Percentiles rank a stretch among this genome's conserved stretches.
These are phyloP conservation scores for Junco hyemalis DNA, from an alignment of 2,113 vertebrate genomes.

Conservation along the genomic window DNA sequence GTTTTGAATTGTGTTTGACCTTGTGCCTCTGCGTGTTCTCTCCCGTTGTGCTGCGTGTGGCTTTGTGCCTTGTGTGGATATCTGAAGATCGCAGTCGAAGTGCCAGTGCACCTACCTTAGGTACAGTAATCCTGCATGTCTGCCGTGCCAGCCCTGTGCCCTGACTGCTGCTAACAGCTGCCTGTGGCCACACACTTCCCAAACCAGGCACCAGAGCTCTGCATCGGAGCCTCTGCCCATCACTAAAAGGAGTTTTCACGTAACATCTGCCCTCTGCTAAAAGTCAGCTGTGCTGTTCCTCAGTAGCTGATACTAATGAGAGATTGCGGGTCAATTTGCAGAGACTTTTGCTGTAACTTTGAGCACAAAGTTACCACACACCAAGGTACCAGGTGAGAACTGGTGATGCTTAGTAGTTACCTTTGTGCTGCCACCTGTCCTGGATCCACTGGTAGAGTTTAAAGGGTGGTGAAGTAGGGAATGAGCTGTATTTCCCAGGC, in stretches of 20 bases:
- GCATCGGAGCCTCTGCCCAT: neutral
- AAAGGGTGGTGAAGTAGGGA: neutral
- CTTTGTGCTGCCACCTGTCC: neutral
- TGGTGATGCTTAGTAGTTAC: neutral
- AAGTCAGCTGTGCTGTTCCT: constrained; percentile 6
- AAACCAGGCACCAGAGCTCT: neutral
- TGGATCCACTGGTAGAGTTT: neutral
- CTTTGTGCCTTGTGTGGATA: constrained; percentile 80
- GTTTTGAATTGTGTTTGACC: constrained; percentile 76
- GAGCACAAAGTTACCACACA: neutral
- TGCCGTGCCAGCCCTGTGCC: constrained; percentile 35
- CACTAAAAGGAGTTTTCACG: neutral
- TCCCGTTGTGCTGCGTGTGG: constrained; percentile 80
- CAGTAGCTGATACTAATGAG: constrained; percentile 46
- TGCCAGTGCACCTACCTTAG: constrained; percentile 92
- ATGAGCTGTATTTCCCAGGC: neutral
- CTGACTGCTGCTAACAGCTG: constrained; percentile 40
- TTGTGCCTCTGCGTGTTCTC: constrained; percentile 78
- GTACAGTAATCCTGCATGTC: constrained; percentile 84
- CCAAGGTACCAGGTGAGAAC: neutral
- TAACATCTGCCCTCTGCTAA: constrained; percentile 34
- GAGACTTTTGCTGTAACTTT: neutral
- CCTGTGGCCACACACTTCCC: neutral
- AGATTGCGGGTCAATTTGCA: constrained; percentile 1
- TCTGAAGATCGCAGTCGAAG: constrained; percentile 94